A percentile compares a stretch with the other conserved stretches of the same genome.
These are phyloP conservation scores for Gibbula magus DNA, from an alignment of 2,888 invertebrate genomes.

Conservation along the genomic window DNA sequence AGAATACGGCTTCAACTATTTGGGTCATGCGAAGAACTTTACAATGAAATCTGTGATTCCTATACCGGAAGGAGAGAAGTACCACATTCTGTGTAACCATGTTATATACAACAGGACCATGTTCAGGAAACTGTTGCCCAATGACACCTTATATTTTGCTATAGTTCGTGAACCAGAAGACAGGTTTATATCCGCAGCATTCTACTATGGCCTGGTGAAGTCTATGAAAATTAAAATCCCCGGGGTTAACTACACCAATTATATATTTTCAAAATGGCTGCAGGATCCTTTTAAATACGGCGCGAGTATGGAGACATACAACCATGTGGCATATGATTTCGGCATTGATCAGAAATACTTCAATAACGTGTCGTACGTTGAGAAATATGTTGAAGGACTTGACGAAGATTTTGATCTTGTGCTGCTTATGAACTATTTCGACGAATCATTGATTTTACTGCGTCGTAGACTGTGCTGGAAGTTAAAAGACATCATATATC, in stretches of 20 bases:
- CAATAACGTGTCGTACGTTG: conserved; percentile 26
- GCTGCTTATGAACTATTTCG: conserved; percentile 68
- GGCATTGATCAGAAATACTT: neutral
- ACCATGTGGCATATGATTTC: conserved; percentile 14
- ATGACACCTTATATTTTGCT: conserved; percentile 48
- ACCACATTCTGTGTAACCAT: conserved; percentile 61
- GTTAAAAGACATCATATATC: conserved; percentile 63
- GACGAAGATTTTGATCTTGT: conserved; percentile 61
- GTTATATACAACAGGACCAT: conserved; percentile 52
- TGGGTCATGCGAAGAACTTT: conserved; percentile 47
- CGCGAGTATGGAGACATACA: neutral
- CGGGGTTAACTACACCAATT: neutral
- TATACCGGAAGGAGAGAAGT: conserved; percentile 48
- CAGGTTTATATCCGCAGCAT: conserved; percentile 51
- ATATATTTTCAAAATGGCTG: neutral
- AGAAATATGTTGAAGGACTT: conserved; percentile 48
- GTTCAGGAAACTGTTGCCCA: conserved; percentile 44
- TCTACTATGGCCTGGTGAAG: conserved; percentile 49
- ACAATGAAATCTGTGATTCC: conserved; percentile 49
- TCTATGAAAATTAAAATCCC: conserved; percentile 8
- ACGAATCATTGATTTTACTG: conserved; percentile 69
- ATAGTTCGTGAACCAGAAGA: conserved; percentile 49
- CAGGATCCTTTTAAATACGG: conserved; percentile 8
- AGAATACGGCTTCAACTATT: conserved; percentile 45
- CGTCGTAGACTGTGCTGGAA: conserved; percentile 66